Base-by-base conservation (phyloP, 2,888 invertebrate species). In the Phyllotreta cruciferae region DNA sequence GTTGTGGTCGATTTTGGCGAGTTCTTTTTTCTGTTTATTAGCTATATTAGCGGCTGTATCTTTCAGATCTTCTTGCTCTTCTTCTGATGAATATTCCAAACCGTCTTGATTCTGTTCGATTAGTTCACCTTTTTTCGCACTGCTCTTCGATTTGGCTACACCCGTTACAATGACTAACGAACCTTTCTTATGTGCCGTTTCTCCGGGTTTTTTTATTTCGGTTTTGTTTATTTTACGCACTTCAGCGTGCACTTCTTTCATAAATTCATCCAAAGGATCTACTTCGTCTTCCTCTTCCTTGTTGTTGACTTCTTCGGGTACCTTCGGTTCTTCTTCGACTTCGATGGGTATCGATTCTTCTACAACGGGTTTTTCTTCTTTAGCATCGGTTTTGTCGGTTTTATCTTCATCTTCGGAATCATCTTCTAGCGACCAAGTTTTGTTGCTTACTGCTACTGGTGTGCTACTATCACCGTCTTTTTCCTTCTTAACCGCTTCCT, bases 51-150 rank as follows among this genome's bases (percentile, higher is more conserved):
- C 94, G 0, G 94, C 93, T 14, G 94, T 92, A 67, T 95, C 92
- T 71, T 96, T 94, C 56, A 97, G 87, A 77, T 96, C 96, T 78
- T 97, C 96, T 3, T 93, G 90, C 76, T 98, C 97, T 79, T 98
- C 98, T 81, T 98, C 98, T 9, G 96, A 96, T 0, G 97, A 97
- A 82, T 98, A 98, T 83, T 96, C 99, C 66, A 98, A 82, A 0
- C 95, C 96, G 79, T 99, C 98, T 81, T 97, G 96, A 82, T 99
- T 98, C 79, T 97, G 98, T 81, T 99, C 98, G 76, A 99, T 96
- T n/a, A 99, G 83, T 82, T 99, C 98, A 57, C 99, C 99, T 83
- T 98, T 97, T 72, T 92, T 89, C 71, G 90, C 90, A 34, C 86
- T 85, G 37, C 87, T 84, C 68, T 88, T 88, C 75, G 92, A 91